Percentiles rank a stretch among this genome's conserved stretches.
These are phyloP conservation scores for Colistium nudipinnis DNA, from an alignment of 2,113 vertebrate genomes.

Conservation along the genomic window DNA sequence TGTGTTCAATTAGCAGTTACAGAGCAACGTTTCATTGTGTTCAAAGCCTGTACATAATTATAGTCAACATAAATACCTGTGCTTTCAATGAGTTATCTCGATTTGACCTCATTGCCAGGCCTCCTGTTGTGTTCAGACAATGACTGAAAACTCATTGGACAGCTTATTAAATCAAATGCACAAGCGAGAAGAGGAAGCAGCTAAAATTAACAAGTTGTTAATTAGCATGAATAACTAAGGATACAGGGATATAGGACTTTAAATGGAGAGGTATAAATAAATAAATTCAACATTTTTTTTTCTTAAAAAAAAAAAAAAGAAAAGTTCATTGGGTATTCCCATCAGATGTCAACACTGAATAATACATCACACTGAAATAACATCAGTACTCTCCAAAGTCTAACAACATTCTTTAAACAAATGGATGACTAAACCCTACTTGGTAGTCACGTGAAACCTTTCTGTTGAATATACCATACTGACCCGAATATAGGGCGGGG, in stretches of 20 bases:
- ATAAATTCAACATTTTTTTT: conserved; percentile 42
- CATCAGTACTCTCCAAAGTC: background rate
- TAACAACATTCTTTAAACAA: background rate
- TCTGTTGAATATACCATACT: background rate
- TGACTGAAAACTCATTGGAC: no score
- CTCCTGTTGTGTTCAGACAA: background rate
- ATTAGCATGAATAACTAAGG: background rate
- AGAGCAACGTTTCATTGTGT: conserved; percentile 6
- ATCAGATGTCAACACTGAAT: background rate
- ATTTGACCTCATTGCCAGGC: background rate
- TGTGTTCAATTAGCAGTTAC: conserved; percentile 19
- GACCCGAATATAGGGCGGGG: no score
- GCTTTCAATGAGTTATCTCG: background rate
- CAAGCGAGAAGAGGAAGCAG: no score
- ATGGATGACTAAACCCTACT: background rate
- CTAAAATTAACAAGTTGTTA: background rate
- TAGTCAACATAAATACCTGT: background rate
- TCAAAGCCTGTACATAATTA: background rate
- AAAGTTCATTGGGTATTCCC: background rate
- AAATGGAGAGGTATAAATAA: conserved; percentile 57
- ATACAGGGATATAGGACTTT: background rate
- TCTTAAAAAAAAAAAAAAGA: background rate
- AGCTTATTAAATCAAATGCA: no score
- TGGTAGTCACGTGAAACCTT: background rate
- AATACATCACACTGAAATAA: background rate